Evolutionary conservation across 2,888 invertebrate species (phyloP), one percentile per base, ranked within the genome.

Genomic region (Chironomus riparius): DNA sequence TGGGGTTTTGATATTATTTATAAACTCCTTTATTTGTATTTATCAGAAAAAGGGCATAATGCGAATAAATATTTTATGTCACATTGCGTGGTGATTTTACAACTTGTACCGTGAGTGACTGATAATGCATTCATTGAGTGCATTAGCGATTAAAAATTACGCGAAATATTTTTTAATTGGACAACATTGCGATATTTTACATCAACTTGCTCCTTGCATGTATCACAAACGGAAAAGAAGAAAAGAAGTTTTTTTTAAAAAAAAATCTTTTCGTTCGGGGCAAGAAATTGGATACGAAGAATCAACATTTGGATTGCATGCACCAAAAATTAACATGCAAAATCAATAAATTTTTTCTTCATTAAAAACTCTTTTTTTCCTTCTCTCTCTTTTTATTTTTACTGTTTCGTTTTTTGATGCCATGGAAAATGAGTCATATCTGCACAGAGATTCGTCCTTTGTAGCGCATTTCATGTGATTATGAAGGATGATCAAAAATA

Each of bases 311-410:
- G 56, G 56, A 65, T 65, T 24, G 65, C 65, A 65, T 65, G 65
- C 65, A 65, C 65, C 65, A 24, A 65, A 65, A 65, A 65, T 65
- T 47, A 68, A 68, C 68, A 68, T 68, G 68, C 68, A 68, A 68
- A 68, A 68, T 68, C 68, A 68, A 68, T 68, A 76, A 73, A 68
- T 71, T 77, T 76, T 77, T 50, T 50, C 73, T 76, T 77, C 76
- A 76, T 77, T 77, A 77, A 76, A 76, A 76, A 71, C 56, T 61
- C 48, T 71, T 76, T 70, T 76, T 76, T 76, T 65, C 71, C 71
- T 68, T 76, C 71, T 48, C 68, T 68, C 72, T 47, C 47, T 21
- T 47, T 48, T 47, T 22, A 21, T 70, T 48, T 47, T 47, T 77
- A 74, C 75, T 74, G 74, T 74, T 75, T 77, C 74, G 74, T 38